Conservation (phyloP, 2,113 vertebrate genomes). For the Caranx ignobilis region DNA sequence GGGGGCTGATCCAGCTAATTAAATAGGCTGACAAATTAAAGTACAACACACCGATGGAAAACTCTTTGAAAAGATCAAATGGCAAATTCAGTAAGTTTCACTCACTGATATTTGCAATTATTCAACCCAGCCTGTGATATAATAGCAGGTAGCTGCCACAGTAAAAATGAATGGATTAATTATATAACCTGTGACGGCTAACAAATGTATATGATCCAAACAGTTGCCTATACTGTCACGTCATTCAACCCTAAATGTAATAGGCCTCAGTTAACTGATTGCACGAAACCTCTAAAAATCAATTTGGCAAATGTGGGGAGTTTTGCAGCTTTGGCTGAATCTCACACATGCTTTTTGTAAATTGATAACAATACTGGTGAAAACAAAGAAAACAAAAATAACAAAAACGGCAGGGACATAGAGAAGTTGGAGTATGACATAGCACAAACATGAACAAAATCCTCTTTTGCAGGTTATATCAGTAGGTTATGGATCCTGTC, state of each 20-base stretch:
- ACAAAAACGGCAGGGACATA: not conserved
- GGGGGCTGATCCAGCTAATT: not conserved
- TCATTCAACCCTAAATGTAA: not conserved
- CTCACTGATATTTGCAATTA: not conserved
- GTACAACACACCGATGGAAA: not conserved
- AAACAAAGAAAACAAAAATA: not conserved
- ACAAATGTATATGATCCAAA: not conserved
- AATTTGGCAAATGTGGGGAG: conserved; percentile 2
- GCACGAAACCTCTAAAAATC: conserved; percentile 43
- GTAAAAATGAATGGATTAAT: not conserved
- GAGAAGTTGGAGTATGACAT: not conserved
- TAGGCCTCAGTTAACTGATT: conserved; percentile 13
- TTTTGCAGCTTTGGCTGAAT: conserved; percentile 18
- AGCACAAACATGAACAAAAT: not conserved
- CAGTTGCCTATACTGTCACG: not conserved
- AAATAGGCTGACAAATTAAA: not conserved
- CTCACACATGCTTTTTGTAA: not conserved
- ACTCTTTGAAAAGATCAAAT: not conserved
- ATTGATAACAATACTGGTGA: not conserved
- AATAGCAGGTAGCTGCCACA: not conserved
- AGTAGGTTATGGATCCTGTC: conserved; percentile 61
- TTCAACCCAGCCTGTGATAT: not conserved
- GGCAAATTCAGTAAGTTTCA: not conserved
- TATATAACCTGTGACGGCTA: not conserved
- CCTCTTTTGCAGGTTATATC: not conserved